Conservation (phyloP, 2,888 invertebrate species). For the Coelinius sp. region DNA sequence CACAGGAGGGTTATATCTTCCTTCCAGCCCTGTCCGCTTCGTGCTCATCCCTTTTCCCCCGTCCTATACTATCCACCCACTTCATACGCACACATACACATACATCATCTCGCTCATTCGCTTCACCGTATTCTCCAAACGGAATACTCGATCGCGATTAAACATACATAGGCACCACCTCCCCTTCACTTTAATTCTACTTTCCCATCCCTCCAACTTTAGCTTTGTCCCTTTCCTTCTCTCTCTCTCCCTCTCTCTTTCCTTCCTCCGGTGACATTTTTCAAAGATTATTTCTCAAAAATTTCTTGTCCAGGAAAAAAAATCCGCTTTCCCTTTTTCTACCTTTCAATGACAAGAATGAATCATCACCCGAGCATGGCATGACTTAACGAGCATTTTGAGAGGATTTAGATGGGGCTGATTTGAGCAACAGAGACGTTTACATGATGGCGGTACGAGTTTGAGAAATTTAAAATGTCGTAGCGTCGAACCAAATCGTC, state of each 20-base stretch:
- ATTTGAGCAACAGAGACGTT: background rate
- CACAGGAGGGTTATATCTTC: slow-evolving; percentile 38
- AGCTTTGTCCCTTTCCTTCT: slow-evolving; percentile 10
- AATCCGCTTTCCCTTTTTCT: background rate
- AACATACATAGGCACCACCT: slow-evolving; percentile 65
- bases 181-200: slow-evolving; percentile 62
- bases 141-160: slow-evolving; percentile 68
- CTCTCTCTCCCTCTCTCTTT: slow-evolving; percentile 27
- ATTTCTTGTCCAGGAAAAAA: background rate
- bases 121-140: slow-evolving; percentile 59
- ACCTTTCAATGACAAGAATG: background rate
- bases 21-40: background rate
- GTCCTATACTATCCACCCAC: slow-evolving; percentile 19
- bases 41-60: slow-evolving; percentile 31
- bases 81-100: slow-evolving; percentile 33
- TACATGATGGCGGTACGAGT: background rate
- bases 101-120: slow-evolving; percentile 30
- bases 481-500: slow-evolving; percentile 44
- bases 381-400: too few relatives aligned
- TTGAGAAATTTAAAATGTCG: slow-evolving; percentile 31
- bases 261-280: slow-evolving; percentile 33
- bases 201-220: slow-evolving; percentile 32
- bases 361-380: too few relatives aligned
- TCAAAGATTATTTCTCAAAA: background rate
- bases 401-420: background rate